Evolutionary conservation across 1,140 invertebrate species (phyloP), one percentile per base, ranked within the genome.

Genomic region (Drosophila takahashii): DNA sequence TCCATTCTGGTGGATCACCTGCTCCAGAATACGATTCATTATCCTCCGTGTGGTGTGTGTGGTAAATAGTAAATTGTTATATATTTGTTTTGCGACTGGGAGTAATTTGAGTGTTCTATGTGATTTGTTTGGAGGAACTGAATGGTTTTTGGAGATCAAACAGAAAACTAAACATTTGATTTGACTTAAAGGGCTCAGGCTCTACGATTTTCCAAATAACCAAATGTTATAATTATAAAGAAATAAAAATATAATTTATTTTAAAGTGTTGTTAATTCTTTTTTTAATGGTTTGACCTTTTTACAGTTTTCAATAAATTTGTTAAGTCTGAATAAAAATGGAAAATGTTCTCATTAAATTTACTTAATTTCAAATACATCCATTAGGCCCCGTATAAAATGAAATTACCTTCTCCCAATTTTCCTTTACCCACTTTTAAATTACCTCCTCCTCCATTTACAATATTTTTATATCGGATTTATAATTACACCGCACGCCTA

Each of bases 11-110:
- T 50, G 69, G 11, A 91, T 85, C 4, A 91, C 66, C n/a, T 76
- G 58, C 27, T 91, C 90, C 36, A 91, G 47, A 26, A 70, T 13
- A 0, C 84, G 84, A 64, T 89, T 86, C 81, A 86, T 86, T 18
- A 6, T 15, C 10, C 32, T 4, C 22, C 27, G 16, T n/a, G 4
- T 34, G 0, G 10, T 15, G 11, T 11, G 18, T 27, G 6, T 22
- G 2, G 9, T 11, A 9, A 11, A 1, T n/a, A 5, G 10, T 36
- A 0, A 36, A 32, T 34, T 39, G 10, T 42, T 37, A n/a, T 32
- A 8, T 32, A 32, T 18, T 22, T 44, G 4, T 34, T 27, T 47
- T 45, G 13, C 15, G 45, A 26, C 26, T 16, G 32, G 37, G 26
- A 39, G 16, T 34, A 26, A 2, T n/a, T 26, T 22, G 4, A 37